These are phyloP conservation scores for Apodemia mormo DNA, from an alignment of 2,888 invertebrate species.

Conservation along the genomic window DNA sequence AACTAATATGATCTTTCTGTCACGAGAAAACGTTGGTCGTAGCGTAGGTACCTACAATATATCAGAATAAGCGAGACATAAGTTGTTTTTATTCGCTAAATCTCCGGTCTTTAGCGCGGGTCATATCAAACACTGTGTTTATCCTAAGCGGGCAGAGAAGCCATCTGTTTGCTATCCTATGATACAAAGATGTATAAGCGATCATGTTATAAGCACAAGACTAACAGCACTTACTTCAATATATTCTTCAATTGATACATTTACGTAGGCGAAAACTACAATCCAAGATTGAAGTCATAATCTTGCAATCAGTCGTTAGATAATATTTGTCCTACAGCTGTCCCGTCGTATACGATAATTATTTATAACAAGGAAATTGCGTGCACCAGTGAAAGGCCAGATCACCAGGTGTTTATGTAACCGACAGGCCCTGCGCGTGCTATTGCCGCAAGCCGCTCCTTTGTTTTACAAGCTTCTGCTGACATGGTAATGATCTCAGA, in stretches of 20 bases:
- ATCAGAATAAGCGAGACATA: too few species aligned
- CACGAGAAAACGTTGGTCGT: too few species aligned
- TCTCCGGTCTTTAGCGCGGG: too few species aligned
- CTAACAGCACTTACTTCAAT: background rate
- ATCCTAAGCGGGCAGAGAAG: too few species aligned
- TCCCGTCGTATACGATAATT: constrained; percentile 12
- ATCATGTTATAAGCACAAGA: too few species aligned
- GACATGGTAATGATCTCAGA: background rate
- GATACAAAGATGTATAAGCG: too few species aligned
- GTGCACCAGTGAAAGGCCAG: constrained; percentile 61
- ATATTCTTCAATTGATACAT: background rate
- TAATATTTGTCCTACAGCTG: constrained; percentile 7
- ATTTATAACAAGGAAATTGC: constrained; percentile 52
- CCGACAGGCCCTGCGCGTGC: constrained; percentile 5
- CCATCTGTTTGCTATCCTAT: too few species aligned
- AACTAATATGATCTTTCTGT: too few species aligned
- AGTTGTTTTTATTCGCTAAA: too few species aligned
- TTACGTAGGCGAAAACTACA: constrained; percentile 18
- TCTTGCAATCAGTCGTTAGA: constrained; percentile 15
- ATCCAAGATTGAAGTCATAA: constrained; percentile 5
- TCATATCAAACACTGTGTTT: too few species aligned
- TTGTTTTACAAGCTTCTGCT: constrained; percentile 16
- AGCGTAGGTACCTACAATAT: too few species aligned
- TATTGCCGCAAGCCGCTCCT: constrained; percentile 13
- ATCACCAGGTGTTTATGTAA: constrained; percentile 14